Evolutionary conservation across 2,797 vertebrate species (phyloP), one percentile per base, ranked within the genome.

Genomic region (Eremophila alpestris): DNA sequence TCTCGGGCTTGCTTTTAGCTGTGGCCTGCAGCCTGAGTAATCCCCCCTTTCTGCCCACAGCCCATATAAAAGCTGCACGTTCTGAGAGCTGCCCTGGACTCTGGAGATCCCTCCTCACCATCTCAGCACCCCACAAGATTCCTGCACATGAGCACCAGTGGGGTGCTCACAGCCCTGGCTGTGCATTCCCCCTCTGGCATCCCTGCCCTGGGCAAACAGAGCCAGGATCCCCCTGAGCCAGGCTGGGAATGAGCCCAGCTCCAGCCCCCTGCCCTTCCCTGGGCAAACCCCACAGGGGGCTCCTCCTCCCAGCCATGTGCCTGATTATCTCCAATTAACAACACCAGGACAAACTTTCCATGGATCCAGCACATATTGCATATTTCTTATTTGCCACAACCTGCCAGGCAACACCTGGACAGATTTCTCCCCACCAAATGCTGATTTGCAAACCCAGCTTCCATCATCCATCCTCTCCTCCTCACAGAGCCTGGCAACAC

Each of bases 281-380:
- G 30, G 16, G 22, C 56, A 71, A 38, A 63, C 40, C 55, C 79
- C 67, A 12, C 12, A 2, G 51, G 77, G 54, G 24, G 13, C 58
- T 76, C 58, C 73, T 51, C 29, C 56, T 40, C 36, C 36, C 46
- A 27, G 22, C 43, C 71, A 22, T 1, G 1, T 5, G 23, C 58
- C 55, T 49, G 9, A 51, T 78, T 48, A 30, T 6, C 63, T 16
- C 67, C 77, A 58, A 48, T 62, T 49, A 90, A 60, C 46, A 70
- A 36, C 0, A 1, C 56, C 22, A 43, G 14, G 21, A 55, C 23
- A 45, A 27, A 26, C 73, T 8, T 51, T 6, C 41, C 62, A 40
- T 1, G 21, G 12, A 3, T 7, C 34, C 74, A 41, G 55, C 67
- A 27, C 34, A 22, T 0, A 2, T 0, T 20, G 30, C 58, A 46